These are phyloP conservation scores for Aspidoscelis tigris DNA, from an alignment of 2,113 vertebrate species.

Conservation along the genomic window DNA sequence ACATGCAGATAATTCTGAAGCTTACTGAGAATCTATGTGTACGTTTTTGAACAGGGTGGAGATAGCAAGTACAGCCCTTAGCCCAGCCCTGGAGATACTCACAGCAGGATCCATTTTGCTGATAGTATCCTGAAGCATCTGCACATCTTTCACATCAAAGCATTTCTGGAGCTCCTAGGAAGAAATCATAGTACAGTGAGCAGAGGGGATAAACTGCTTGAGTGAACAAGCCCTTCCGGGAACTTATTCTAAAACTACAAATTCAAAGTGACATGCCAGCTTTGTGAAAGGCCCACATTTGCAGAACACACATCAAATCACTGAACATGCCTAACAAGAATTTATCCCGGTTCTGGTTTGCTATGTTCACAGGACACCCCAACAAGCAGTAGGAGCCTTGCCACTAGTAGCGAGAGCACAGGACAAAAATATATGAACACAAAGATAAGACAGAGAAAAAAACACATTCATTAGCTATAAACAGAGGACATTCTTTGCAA, in stretches of 20 bases:
- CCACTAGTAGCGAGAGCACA: no score
- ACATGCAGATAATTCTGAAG: neutral
- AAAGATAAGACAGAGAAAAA: neutral
- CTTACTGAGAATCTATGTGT: neutral
- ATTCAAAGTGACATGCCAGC: neutral
- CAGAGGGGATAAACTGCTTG: neutral
- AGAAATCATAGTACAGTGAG: neutral
- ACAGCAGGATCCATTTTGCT: conserved; percentile 93
- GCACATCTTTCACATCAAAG: conserved; percentile 91
- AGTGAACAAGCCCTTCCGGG: neutral
- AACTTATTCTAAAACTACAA: neutral
- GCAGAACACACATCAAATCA: no score
- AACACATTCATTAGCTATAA: no score
- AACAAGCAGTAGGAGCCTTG: no score
- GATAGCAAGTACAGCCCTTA: no score
- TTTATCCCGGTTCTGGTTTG: no score
- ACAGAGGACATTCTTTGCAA: neutral
- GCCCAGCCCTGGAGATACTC: conserved; percentile 52
- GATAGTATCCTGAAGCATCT: conserved; percentile 90
- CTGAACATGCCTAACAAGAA: no score
- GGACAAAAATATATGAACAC: neutral
- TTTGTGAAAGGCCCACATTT: no score
- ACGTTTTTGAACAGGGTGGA: neutral
- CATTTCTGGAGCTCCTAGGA: conserved; percentile 92
- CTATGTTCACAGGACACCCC: no score